Base-by-base conservation (phyloP, 92 coral and sea anemone species). In the Virgularia gustaviana region DNA sequence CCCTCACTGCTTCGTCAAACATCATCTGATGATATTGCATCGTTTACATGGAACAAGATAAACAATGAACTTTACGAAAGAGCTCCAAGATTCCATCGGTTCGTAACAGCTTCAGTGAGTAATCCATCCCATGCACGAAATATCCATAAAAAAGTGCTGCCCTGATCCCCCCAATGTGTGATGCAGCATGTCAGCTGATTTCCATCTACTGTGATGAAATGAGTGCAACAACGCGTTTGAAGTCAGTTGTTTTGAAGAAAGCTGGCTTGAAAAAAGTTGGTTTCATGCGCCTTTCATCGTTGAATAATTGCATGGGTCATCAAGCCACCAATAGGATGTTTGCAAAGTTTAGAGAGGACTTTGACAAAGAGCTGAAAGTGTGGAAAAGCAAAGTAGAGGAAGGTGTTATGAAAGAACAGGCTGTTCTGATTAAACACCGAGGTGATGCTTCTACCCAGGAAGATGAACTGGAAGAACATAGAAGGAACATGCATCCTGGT, bases 261-360 rank as follows among this genome's bases (percentile, higher is more conserved):
- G 76, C 68, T 19, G 79, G 83, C 16, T 36, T 81, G 36, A 81
- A 81, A 73, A 81, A 81, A 61, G 71, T 76, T 67, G 86, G 72
- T 5, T 76, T 64, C n/a, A 36, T 27, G 32, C 49, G 73, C 13
- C 39, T 81, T 20, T 65, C 81, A 27, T 43, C 75, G 0, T 24
- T 71, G 49, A 59, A 83, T 41, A 57, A 58, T 28, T 83, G 75
- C 52, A 83, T 81, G 81, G 82, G 86, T 35, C 75, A 75, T 57
- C 44, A 47, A 15, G 49, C 82, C 0, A 81, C 82, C 2, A 75
- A 60, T 79, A 65, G 31, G 5, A 53, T 75, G 66, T 75, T 81
- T 57, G 78, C 75, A 41, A 2, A 35, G 37, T 52, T 63, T 47
- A 77, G 78, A 33, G 38, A 66, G 1, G 77, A 63, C 5, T 81